These are phyloP conservation scores for Choristoneura fumiferana DNA, from an alignment of 1,140 invertebrate genomes.

Conservation along the genomic window DNA sequence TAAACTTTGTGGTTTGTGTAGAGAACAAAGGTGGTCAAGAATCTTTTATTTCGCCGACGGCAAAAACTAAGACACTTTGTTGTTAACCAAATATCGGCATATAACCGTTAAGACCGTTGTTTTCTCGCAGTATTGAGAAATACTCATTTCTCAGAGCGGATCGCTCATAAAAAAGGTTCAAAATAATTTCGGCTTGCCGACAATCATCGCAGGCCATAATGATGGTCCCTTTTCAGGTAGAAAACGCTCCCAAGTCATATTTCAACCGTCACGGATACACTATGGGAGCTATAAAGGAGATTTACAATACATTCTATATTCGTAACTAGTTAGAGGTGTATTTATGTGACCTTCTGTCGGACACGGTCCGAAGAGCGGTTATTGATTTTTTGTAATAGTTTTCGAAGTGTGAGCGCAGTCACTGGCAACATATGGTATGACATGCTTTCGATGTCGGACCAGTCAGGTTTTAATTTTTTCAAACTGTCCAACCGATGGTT, in stretches of 20 bases:
- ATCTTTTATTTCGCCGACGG: constrained; percentile 34
- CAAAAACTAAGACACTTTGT: constrained; percentile 31
- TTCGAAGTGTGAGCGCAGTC: constrained; percentile 48
- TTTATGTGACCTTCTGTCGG: constrained; percentile 60
- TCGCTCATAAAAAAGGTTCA: constrained; percentile 48
- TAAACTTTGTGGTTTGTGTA: constrained; percentile 32
- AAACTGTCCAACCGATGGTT: constrained; percentile 13
- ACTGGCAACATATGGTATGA: constrained; percentile 62
- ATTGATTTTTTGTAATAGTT: constrained; percentile 64
- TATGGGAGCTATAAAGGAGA: constrained; percentile 65
- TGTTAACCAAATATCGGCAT: constrained; percentile 38
- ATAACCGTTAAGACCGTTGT: constrained; percentile 49
- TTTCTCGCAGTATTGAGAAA: constrained; percentile 48
- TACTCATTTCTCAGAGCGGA: constrained; percentile 20
- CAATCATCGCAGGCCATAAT: constrained; percentile 65
- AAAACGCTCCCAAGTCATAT: constrained; percentile 67
- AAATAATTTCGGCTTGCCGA: constrained; percentile 65
- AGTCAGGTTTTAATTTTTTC: constrained; percentile 49
- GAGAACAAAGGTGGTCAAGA: constrained; percentile 27
- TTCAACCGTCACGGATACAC: constrained; percentile 63
- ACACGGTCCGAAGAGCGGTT: constrained; percentile 46
- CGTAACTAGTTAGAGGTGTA: constrained; percentile 60
- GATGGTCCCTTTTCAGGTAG: constrained; percentile 72
- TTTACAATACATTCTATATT: constrained; percentile 69
- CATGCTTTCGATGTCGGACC: constrained; percentile 55